Evolutionary conservation across 2,888 invertebrate species (phyloP).

Genomic region (Agonopterix heracliana): DNA sequence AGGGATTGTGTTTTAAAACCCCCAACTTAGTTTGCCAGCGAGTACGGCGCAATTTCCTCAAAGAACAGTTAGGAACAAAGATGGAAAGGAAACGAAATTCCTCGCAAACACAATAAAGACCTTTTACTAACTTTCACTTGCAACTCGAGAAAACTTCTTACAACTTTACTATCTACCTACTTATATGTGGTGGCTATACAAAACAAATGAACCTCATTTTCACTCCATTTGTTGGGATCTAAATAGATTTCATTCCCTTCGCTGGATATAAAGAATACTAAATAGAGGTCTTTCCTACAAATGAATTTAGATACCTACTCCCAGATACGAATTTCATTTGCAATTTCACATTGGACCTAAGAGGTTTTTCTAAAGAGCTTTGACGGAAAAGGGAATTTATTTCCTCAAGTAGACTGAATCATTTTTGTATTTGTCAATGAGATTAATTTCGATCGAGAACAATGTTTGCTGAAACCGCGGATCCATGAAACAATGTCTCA

Average conservation of each 20-base stretch:
- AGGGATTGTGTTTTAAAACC: conserved; percentile 38
- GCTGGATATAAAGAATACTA: too few relatives aligned
- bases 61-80: conserved; percentile 36
- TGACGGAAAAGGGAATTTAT: too few relatives aligned
- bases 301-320: too few relatives aligned
- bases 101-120: conserved; percentile 44
- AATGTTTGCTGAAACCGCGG: too few relatives aligned
- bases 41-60: conserved; percentile 34
- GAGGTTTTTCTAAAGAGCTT: too few relatives aligned
- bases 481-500: too few relatives aligned
- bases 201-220: conserved; percentile 13
- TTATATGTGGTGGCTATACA: conserved; percentile 11
- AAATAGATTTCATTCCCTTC: background rate
- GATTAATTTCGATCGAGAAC: too few relatives aligned
- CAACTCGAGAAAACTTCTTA: conserved; percentile 21
- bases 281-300: too few relatives aligned
- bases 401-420: too few relatives aligned
- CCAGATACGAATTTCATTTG: too few relatives aligned
- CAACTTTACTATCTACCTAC: conserved; percentile 13
- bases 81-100: conserved; percentile 45
- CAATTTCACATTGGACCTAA: too few relatives aligned
- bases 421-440: too few relatives aligned
- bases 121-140: conserved; percentile 41
- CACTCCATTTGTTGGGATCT: conserved; percentile 2
- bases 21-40: conserved; percentile 32